Percentiles rank a stretch among this genome's conserved stretches.
Evolutionary conservation across 2,113 vertebrate genomes (phyloP).

Genomic region (Tachycineta bicolor): DNA sequence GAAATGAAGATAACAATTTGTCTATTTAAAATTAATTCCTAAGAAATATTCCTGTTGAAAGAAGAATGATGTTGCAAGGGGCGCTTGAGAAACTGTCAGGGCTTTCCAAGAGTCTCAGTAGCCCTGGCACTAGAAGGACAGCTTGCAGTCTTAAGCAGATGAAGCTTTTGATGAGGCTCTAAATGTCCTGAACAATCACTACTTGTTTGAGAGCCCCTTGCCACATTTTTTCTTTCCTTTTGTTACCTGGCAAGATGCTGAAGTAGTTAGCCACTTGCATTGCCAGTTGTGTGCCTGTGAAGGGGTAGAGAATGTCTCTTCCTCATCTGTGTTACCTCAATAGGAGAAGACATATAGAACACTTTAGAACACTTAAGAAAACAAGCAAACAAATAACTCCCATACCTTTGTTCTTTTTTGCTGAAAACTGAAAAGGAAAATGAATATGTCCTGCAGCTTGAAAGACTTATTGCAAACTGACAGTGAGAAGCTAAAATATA

Average conservation of each 20-base stretch:
- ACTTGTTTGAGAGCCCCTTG: neutral
- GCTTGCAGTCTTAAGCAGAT: neutral
- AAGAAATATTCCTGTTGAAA: neutral
- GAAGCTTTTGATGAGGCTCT: neutral
- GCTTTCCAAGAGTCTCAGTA: neutral
- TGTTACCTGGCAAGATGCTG: neutral
- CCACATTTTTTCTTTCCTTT: neutral
- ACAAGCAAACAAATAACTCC: neutral
- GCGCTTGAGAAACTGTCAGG: neutral
- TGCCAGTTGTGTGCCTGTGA: neutral
- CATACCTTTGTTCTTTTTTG: neutral
- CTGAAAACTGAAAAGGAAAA: neutral
- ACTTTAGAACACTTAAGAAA: neutral
- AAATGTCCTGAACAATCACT: neutral
- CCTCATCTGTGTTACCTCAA: neutral
- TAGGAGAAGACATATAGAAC: neutral
- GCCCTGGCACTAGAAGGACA: rapidly evolving
- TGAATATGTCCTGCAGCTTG: neutral
- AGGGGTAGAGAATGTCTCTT: neutral
- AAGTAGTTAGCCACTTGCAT: neutral
- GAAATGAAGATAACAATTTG: neutral
- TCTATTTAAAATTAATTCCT: neutral
- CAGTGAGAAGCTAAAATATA: neutral
- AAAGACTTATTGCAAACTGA: neutral
- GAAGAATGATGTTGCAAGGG: neutral